phyloP scores from a whole-genome alignment of 2,888 invertebrate species.

The Pinctada fucata region DNA sequence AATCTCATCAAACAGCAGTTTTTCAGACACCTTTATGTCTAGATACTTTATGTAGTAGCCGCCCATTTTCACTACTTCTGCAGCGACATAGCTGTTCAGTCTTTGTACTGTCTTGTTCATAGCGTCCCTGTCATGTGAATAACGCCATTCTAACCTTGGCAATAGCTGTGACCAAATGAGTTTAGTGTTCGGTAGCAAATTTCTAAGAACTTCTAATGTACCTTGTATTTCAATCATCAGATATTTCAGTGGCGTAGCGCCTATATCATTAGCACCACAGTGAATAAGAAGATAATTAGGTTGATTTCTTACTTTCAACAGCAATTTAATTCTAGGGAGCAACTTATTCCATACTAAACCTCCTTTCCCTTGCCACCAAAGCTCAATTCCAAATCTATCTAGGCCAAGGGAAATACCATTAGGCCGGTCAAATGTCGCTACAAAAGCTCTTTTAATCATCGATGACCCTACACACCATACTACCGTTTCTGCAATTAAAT shows the following conservation, averaged over 20 bases:
- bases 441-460: not conserved
- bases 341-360: not conserved
- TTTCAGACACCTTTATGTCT: not conserved
- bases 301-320: not conserved
- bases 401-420: constrained; percentile 7
- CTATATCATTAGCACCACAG: constrained; percentile 20
- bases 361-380: constrained; percentile 3
- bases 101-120: constrained; percentile 11
- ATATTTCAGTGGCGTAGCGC: not conserved
- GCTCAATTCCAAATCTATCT: not conserved
- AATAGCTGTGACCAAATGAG: constrained; percentile 11
- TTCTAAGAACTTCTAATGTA: not conserved
- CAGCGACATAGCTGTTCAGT: not conserved
- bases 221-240: not conserved
- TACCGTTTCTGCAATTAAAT: not conserved
- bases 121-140: constrained; percentile 6
- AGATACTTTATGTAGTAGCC: not conserved
- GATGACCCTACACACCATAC: constrained; percentile 14
- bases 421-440: not conserved
- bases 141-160: constrained; percentile 6
- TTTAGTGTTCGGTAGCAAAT: not conserved
- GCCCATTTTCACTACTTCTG: not conserved
- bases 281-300: constrained; percentile 12
- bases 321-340: not conserved
- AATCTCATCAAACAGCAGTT: not conserved